Base-by-base conservation (phyloP, 2,888 invertebrate species). In the Acrobasis suavella region DNA sequence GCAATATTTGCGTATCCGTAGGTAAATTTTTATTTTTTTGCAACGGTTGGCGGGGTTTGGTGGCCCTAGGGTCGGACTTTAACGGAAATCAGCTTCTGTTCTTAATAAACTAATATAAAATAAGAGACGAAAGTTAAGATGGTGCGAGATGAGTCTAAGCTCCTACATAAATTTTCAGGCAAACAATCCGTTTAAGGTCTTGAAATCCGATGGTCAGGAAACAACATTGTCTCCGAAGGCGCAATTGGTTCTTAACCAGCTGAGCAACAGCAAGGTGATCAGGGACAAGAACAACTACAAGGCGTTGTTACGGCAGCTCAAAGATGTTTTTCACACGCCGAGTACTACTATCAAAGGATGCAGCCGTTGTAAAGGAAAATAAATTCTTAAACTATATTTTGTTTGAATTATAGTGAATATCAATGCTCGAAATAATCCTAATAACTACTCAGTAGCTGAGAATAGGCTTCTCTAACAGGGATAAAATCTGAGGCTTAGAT, bases 341-440 rank as follows among this genome's bases (percentile, higher is more conserved):
- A 17, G n/a, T 12, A 38, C 51, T 6, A n/a, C 58, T 14, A 17
- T 17, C 12, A n/a, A 9, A 10, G 39, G 14, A 42, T 51, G 50
- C 17, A 46, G 32, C 32, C 49, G 42, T 37, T 50, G 60, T 38
- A 51, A 59, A 60, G 60, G 51, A 22, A 37, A 60, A 51, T 52
- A 52, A 56, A 56, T 5, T 9, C 46, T n/a, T n/a, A 1, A 14
- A 14, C 46, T 14, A 7, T 46, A 14, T n/a, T 12, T 46, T 14
- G 14, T 46, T 46, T 6, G 5, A 14, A 14, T 42, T 14, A 42
- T 2, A 12, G 10, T 42, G 39, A 22, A 22, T 22, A 2, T 22
- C 22, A 22, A 2, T 22, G 22, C 2, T 22, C 22, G 2, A n/a
- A n/a, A n/a, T n/a, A n/a, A n/a, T n/a, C n/a, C n/a, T n/a, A n/a